Conservation (phyloP, 2,888 invertebrate genomes). For the Dendrolimus houi region DNA sequence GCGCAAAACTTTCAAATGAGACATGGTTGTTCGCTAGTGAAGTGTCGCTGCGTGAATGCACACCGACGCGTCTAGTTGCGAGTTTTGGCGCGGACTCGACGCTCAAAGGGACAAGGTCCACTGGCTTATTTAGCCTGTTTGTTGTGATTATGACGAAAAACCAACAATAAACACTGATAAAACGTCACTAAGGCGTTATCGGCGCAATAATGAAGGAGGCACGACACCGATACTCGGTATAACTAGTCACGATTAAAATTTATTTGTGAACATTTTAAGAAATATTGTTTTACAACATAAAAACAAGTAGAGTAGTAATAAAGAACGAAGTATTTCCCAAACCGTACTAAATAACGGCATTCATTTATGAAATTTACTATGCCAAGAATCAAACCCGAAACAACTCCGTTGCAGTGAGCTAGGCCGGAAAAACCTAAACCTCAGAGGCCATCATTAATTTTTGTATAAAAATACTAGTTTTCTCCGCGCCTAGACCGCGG, state of each 20-base stretch:
- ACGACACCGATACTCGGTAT: slow-evolving; percentile 6
- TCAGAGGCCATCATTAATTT: too few species aligned
- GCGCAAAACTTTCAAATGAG: slow-evolving; percentile 65
- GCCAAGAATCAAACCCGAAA: too few species aligned
- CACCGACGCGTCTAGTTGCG: slow-evolving; percentile 20
- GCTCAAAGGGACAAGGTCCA: slow-evolving; percentile 58
- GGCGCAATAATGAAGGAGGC: slow-evolving; percentile 23
- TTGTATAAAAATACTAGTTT: too few species aligned
- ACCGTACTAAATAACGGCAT: too few species aligned
- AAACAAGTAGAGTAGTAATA: too few species aligned
- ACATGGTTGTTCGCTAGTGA: slow-evolving; percentile 57
- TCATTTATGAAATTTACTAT: too few species aligned
- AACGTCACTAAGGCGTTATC: slow-evolving; percentile 21
- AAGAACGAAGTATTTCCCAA: too few species aligned
- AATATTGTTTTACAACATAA: too few species aligned
- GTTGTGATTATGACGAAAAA: slow-evolving; percentile 28
- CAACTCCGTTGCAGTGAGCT: too few species aligned
- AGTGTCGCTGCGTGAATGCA: slow-evolving; percentile 43
- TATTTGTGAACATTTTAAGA: too few species aligned
- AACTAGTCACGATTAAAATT: not conserved
- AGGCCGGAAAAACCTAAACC: too few species aligned
- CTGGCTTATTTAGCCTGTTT: slow-evolving; percentile 34
- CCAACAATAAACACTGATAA: slow-evolving; percentile 28
- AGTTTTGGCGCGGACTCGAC: slow-evolving; percentile 52
- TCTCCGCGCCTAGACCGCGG: too few species aligned